phyloP scores from a whole-genome alignment of 2,888 invertebrate genomes.

The Drosophila demipolita region DNA sequence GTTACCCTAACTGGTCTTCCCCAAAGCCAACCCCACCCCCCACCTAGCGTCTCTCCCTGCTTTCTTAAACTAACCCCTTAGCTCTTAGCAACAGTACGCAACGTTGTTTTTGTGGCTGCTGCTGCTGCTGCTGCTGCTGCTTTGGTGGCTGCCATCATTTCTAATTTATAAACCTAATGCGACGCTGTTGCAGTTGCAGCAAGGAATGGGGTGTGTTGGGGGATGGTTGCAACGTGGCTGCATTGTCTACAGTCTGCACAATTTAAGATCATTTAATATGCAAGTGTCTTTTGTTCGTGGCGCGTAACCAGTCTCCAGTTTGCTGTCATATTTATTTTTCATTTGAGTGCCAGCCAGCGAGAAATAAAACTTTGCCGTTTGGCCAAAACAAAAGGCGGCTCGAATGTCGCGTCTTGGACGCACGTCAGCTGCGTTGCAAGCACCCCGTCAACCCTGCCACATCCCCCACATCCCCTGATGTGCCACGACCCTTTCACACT shows the following conservation, averaged over 20 bases:
- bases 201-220: neutral
- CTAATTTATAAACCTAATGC: conserved; percentile 80
- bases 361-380: conserved; percentile 80
- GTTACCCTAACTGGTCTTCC: neutral
- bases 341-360: conserved; percentile 65
- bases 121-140: conserved; percentile 50
- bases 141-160: conserved; percentile 68
- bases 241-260: conserved; percentile 73
- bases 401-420: conserved; percentile 66
- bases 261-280: conserved; percentile 81
- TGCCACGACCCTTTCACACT: conserved; percentile 2
- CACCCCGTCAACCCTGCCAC: conserved; percentile 4
- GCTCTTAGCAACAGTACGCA: conserved; percentile 2
- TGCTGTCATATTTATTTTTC: conserved; percentile 80
- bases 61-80: neutral
- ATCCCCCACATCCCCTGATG: no score
- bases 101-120: conserved; percentile 45
- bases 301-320: conserved; percentile 55
- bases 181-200: conserved; percentile 59
- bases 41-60: neutral
- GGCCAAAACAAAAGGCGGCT: conserved; percentile 67
- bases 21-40: neutral
- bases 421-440: conserved; percentile 69
- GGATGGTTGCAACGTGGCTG: conserved; percentile 6
- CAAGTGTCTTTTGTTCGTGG: conserved; percentile 73